Base-by-base conservation (phyloP, 2,113 vertebrate species). In the Aegithalos caudatus region DNA sequence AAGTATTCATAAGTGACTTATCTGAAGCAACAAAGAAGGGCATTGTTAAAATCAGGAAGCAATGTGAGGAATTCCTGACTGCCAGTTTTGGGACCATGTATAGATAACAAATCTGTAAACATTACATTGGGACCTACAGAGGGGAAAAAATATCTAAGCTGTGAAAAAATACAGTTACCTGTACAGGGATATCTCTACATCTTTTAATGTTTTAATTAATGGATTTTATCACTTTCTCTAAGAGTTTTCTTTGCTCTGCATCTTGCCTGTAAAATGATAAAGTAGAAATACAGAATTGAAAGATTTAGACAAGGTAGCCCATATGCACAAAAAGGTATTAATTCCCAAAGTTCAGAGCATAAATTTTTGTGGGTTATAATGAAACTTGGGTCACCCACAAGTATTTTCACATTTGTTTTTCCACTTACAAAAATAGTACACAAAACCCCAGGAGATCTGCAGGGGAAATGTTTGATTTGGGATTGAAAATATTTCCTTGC, bases 341-440 rank as follows among this genome's bases (percentile, higher is more conserved):
- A 89, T 88, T 91, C 83, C 40, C 27, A 28, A 83, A 85, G 33
- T 76, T 90, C 73, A 84, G 58, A 91, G 38, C 44, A 54, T 76
- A 37, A 44, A 58, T 80, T 82, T 95, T 81, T 90, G 48, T 86
- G 88, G 73, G 38, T 84, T 86, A 54, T 77, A 87, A 60, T 89
- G 84, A 91, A 95, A 90, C 70, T 45, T 58, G 19, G 37, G 84
- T 92, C 56, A 76, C 76, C 81, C 88, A 86, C 38, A 67, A 82
- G 51, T 92, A 22, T 96, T 84, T 95, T 85, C 57, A 65, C 54
- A 37, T 94, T 96, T 86, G 81, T 85, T 88, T 95, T 97, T 94
- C 81, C 44, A 13, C n/a, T 72, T 10, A 27, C 48, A 78, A 86
- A 95, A 97, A 93, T 65, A 96, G 54, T 60, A 47, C 29, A 42